Conservation (phyloP, 2,113 vertebrate species). For the Rhinolophus ferrumequinum region DNA sequence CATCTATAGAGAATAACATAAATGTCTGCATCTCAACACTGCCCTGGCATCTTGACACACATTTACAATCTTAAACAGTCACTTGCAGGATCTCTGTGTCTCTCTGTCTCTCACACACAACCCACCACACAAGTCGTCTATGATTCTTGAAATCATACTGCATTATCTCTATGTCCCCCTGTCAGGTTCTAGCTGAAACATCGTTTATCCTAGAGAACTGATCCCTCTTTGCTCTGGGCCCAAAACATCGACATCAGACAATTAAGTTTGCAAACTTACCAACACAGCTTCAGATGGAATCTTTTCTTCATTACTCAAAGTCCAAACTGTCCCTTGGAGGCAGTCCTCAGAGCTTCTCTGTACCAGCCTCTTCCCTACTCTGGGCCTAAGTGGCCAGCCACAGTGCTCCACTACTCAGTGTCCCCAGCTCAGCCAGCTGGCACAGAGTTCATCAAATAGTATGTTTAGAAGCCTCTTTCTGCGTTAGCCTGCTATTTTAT, state of each 20-base stretch:
- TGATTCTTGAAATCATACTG: background rate
- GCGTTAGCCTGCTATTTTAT: background rate
- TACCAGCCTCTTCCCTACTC: background rate
- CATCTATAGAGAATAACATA: background rate
- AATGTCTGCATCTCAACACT: background rate
- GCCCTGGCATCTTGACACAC: background rate
- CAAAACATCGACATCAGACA: too few species aligned
- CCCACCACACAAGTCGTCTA: background rate
- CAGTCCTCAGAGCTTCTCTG: background rate
- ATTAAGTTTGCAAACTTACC: too few species aligned
- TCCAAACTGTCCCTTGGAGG: background rate
- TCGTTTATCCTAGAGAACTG: background rate
- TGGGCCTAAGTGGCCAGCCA: background rate
- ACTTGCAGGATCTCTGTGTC: background rate
- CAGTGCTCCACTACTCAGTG: accelerated
- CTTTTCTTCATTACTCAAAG: background rate
- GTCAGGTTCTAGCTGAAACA: background rate
- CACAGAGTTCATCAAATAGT: background rate
- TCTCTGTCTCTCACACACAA: background rate
- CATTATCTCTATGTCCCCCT: background rate
- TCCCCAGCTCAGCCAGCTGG: background rate
- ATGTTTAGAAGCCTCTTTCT: background rate
- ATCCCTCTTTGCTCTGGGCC: background rate
- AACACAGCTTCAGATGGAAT: background rate
- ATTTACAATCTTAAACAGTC: background rate